Conservation (phyloP, 2,797 vertebrate genomes). For the Anguilla pacifica region DNA sequence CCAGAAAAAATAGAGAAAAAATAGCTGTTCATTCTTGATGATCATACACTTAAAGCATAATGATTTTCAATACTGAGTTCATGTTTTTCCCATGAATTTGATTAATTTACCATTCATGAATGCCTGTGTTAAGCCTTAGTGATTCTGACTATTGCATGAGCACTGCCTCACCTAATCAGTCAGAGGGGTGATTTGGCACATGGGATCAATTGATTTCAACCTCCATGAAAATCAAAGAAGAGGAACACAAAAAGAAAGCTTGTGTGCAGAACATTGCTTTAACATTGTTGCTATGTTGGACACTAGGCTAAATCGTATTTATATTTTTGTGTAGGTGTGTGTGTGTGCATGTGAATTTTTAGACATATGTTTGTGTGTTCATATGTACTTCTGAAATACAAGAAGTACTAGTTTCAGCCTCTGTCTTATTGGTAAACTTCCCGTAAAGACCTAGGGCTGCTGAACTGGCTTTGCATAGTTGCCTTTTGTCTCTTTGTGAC, state of each 20-base stretch:
- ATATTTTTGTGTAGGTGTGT: not conserved
- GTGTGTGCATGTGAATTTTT: not conserved
- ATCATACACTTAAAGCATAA: not conserved
- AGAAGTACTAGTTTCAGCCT: not conserved
- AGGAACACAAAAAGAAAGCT: not conserved
- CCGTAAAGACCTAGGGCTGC: not conserved
- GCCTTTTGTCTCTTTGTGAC: not conserved
- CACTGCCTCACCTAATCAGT: not conserved
- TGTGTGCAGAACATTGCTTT: not conserved
- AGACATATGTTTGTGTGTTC: not conserved
- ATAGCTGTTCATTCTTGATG: not conserved
- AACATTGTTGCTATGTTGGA: not conserved
- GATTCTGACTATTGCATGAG: not conserved
- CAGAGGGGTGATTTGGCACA: not conserved
- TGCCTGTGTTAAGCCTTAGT: not conserved
- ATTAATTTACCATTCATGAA: not conserved
- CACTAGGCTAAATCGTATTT: not conserved
- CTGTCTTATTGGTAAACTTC: not conserved
- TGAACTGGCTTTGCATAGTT: not conserved
- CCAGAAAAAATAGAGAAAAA: not conserved
- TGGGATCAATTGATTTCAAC: not conserved
- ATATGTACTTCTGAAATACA: not conserved
- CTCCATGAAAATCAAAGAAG: not conserved
- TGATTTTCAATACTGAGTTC: not conserved
- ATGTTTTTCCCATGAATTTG: not conserved